Evolutionary conservation across 2,888 invertebrate species (phyloP), one percentile per base, ranked within the genome.

Genomic region (Volucella inflata): DNA sequence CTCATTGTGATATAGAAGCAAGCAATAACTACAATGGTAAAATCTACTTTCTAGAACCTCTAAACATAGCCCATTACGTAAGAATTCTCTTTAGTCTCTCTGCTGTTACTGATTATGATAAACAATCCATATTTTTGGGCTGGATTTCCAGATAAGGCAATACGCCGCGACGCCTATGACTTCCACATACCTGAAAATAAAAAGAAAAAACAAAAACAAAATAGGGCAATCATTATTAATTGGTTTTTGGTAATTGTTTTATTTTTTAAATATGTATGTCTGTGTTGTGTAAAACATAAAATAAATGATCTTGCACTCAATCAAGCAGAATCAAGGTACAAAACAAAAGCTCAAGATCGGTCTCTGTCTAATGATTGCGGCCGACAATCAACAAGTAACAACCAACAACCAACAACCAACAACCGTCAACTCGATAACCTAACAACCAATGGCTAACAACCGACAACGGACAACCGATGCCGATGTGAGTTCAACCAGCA

Each of bases 111-210:
- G 76, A 57, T 77, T 53, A 8, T 67, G 48, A 51, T 83, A 74
- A 78, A 55, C 55, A 80, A 70, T 75, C 60, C 46, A 53, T 53
- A 51, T 70, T 40, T 38, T 53, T 70, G 16, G 79, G 17, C 40
- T 44, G 59, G 14, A 50, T 64, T 40, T 64, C 30, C 53, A 77
- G 78, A 83, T 78, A 83, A 78, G 70, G 51, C 11, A 44, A 51
- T 16, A 51, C 65, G n/a, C n/a, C n/a, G n/a, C n/a, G n/a, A n/a
- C n/a, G 72, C 46, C 14, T 48, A 16, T 10, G n/a, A 8, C 55
- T 62, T 67, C 14, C 11, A 71, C 80, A 48, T 84, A 84, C 84
- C 84, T 84, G 80, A 36, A 84, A 84, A 59, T 57, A 83, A 50
- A 74, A 65, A 53, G 8, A 79, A 60, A 6, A 30, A 30, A 83